Percentiles rank a stretch among this genome's conserved stretches.
phyloP scores from a whole-genome alignment of 2,888 invertebrate genomes.

The Synergus laeviventris region DNA sequence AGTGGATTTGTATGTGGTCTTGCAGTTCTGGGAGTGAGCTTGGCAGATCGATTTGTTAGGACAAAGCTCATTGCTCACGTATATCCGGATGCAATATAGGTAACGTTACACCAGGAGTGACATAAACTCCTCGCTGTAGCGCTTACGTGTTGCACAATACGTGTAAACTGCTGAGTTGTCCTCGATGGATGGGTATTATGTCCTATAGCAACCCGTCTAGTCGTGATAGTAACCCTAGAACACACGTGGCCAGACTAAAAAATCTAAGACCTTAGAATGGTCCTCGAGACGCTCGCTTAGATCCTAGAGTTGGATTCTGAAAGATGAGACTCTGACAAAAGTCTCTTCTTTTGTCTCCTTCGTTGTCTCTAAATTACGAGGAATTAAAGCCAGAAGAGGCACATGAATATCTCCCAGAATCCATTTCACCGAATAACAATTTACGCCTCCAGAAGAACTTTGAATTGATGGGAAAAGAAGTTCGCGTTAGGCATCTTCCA shows the following conservation, averaged over 20 bases:
- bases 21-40: background rate
- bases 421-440: too few relatives aligned
- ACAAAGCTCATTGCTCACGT: background rate
- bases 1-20: background rate
- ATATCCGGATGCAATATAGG: background rate
- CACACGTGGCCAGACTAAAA: constrained; percentile 23
- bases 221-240: constrained; percentile 31
- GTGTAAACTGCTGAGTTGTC: constrained; percentile 34
- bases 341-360: background rate
- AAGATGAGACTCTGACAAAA: constrained; percentile 22
- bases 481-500: too few relatives aligned
- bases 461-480: too few relatives aligned
- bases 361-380: constrained; percentile 4
- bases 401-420: too few relatives aligned
- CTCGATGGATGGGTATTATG: constrained; percentile 6
- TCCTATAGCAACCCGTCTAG: constrained; percentile 20
- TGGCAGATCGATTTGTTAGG: background rate
- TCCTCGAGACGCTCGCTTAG: constrained; percentile 6
- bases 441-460: too few relatives aligned
- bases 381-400: constrained; percentile 4
- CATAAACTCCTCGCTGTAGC: constrained; percentile 9
- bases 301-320: constrained; percentile 4
- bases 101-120: constrained; percentile 12
- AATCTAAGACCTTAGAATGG: constrained; percentile 4
- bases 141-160: constrained; percentile 18